Percentiles rank a stretch among this genome's conserved stretches.
phyloP scores from a whole-genome alignment of 2,888 invertebrate genomes.

The Thymelicus acteon region DNA sequence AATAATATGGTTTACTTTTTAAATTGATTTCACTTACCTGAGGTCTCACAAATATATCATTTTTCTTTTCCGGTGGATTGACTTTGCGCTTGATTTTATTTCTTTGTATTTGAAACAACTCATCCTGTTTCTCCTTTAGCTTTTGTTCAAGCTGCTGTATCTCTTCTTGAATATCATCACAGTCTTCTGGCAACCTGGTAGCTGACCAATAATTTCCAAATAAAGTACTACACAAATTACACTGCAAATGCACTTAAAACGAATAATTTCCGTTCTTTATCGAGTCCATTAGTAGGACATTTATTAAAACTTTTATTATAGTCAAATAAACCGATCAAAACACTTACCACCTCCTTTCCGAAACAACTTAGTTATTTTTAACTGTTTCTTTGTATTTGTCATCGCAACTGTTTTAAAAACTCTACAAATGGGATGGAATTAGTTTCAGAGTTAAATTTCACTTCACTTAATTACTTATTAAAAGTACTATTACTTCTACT shows the following conservation, averaged over 20 bases:
- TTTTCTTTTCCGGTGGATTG: constrained; percentile 49
- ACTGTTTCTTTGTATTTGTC: constrained; percentile 59
- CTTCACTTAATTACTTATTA: too few species aligned
- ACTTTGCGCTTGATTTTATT: constrained; percentile 55
- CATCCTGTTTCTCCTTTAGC: constrained; percentile 61
- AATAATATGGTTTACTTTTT: background rate
- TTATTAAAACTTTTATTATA: too few species aligned
- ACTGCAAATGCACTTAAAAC: too few species aligned
- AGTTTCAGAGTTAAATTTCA: too few species aligned
- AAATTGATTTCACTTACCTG: constrained; percentile 51
- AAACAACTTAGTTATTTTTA: constrained; percentile 69
- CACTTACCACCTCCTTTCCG: constrained; percentile 56
- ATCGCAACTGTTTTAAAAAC: constrained; percentile 47
- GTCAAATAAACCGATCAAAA: background rate
- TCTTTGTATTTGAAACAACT: constrained; percentile 66
- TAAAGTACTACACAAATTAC: background rate
- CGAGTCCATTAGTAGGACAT: too few species aligned
- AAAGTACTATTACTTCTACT: too few species aligned
- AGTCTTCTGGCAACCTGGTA: constrained; percentile 55
- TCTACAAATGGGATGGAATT: constrained; percentile 1
- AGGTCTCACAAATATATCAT: constrained; percentile 59
- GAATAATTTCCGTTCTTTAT: too few species aligned
- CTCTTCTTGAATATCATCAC: constrained; percentile 62
- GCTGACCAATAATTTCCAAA: constrained; percentile 40
- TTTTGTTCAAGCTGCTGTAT: constrained; percentile 58